Conservation (phyloP, 2,797 vertebrate genomes). For the Apodemus agrarius region DNA sequence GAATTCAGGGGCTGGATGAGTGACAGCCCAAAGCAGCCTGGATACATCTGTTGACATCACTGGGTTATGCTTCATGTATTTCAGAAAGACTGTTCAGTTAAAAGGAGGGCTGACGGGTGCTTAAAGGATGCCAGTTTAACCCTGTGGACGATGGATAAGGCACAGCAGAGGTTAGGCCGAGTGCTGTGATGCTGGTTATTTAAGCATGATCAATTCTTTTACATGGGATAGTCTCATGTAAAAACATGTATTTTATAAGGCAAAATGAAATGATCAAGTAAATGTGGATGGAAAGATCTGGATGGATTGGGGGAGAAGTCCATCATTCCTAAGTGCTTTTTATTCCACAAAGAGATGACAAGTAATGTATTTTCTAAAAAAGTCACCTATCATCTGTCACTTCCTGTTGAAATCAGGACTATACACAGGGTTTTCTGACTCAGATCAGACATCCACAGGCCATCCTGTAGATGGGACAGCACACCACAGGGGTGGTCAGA, state of each 20-base stretch:
- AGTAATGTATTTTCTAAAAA: slow-evolving; percentile 21
- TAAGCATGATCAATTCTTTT: not conserved
- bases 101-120: not conserved
- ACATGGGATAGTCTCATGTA: not conserved
- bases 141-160: not conserved
- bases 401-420: not conserved
- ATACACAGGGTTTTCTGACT: not conserved
- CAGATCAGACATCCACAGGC: not conserved
- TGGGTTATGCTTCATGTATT: not conserved
- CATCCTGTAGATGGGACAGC: not conserved
- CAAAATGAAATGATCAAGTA: not conserved
- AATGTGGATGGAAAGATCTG: not conserved
- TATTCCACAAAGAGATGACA: not conserved
- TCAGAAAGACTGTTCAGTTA: not conserved
- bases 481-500: accelerated
- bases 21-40: slow-evolving; percentile 26
- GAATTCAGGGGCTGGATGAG: not conserved
- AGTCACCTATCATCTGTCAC: not conserved
- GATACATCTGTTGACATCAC: not conserved
- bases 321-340: slow-evolving; percentile 6
- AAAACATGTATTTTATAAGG: slow-evolving; percentile 7
- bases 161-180: not conserved
- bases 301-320: not conserved
- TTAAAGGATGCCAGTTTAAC: slow-evolving; percentile 25
- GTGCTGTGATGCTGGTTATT: not conserved